Base-by-base conservation (phyloP, 2,888 invertebrate genomes). In the Aphrophora alni region DNA sequence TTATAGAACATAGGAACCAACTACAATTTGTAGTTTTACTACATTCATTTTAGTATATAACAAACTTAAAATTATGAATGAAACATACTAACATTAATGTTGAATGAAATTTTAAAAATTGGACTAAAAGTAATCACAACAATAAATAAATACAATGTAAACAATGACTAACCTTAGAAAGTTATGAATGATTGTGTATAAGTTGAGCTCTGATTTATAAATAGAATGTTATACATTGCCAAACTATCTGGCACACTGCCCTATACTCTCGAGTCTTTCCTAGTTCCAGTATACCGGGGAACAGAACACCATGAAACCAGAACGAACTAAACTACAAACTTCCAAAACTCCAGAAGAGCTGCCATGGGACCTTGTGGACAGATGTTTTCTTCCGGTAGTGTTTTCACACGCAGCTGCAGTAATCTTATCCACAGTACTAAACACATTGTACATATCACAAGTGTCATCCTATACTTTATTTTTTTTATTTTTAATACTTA, bases 351-450 rank as follows among this genome's bases (percentile, higher is more conserved):
- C 87, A 17, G 88, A 88, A 84, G 87, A 87, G 83, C 86, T 88
- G 81, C 88, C 87, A 80, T 92, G 90, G 93, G 93, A 91, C 88
- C 91, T 94, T 86, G 87, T 91, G 82, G 94, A 94, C 88, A 90
- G 95, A 68, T 93, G 95, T 86, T 90, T 95, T 76, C 89, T 95
- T 86, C 95, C 95, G 38, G 90, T 95, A 81, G 90, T 95, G 83
- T 92, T 95, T 88, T 95, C 95, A 87, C 95, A 95, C 88, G 95
- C 95, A 4, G 91, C 93, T 25, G 94, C 95, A 28, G 93, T 95
- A 81, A 92, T 95, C 84, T 88, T 94, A 73, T 94, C 95, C 74
- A 92, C 93, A 69, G 87, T 93, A 82, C 89, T 95, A 81, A 94
- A 95, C 88, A 90, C 92, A 59, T 89, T 95, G 83, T 92, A 93